Percentiles rank a stretch among this genome's conserved stretches.
phyloP scores from a whole-genome alignment of 2,797 vertebrate genomes.

The Lates japonicus region DNA sequence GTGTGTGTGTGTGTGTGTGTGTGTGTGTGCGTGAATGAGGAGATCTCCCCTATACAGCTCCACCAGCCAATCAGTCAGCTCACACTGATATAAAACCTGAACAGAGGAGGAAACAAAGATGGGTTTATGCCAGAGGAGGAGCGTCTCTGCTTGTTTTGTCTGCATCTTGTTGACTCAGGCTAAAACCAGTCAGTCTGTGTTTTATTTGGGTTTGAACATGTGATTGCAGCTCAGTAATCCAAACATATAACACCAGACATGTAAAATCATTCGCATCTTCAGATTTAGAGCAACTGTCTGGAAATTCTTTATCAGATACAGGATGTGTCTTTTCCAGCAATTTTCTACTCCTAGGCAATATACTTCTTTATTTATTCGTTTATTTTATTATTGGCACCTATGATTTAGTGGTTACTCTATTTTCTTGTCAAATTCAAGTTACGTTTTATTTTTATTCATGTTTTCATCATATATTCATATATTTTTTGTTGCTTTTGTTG shows the following conservation, averaged over 20 bases:
- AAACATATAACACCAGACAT: background rate
- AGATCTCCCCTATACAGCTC: slow-evolving; percentile 65
- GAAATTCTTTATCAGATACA: too few relatives aligned
- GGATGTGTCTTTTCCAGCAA: too few relatives aligned
- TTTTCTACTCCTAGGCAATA: too few relatives aligned
- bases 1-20: slow-evolving; percentile 29
- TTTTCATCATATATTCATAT: too few relatives aligned
- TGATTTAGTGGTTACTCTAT: too few relatives aligned
- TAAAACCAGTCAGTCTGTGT: background rate
- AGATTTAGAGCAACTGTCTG: background rate
- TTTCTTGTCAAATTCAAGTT: too few relatives aligned
- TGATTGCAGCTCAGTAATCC: background rate
- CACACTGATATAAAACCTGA: slow-evolving; percentile 40
- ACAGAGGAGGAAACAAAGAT: slow-evolving; percentile 52
- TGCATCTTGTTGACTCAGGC: slow-evolving; percentile 9
- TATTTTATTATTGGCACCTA: too few relatives aligned
- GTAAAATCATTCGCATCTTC: background rate
- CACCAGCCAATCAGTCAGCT: slow-evolving; percentile 40
- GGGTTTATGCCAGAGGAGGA: slow-evolving; percentile 33
- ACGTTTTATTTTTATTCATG: too few relatives aligned
- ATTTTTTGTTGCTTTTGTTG: too few relatives aligned
- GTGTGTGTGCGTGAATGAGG: slow-evolving; percentile 51
- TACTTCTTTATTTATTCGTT: too few relatives aligned
- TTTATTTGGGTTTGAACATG: slow-evolving; percentile 18
- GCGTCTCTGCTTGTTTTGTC: slow-evolving; percentile 20